Evolutionary conservation across 2,113 vertebrate species (phyloP).

Genomic region (Myotis brandtii): DNA sequence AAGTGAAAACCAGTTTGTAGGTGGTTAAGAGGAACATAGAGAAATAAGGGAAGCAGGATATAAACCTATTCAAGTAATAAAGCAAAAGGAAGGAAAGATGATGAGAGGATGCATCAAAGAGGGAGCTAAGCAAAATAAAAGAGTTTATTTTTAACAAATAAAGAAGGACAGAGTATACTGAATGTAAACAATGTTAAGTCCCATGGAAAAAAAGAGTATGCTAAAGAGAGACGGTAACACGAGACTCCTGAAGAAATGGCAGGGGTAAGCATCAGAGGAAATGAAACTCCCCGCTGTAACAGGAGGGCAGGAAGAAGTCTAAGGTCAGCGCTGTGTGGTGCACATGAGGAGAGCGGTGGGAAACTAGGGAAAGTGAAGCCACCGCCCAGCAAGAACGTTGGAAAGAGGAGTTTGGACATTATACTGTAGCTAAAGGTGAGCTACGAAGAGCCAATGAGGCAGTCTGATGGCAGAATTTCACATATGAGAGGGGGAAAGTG

Average conservation of each 20-base stretch:
- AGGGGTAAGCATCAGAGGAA: background rate
- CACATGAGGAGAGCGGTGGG: background rate
- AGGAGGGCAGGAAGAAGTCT: background rate
- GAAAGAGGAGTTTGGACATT: background rate
- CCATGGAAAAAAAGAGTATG: background rate
- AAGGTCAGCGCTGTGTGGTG: background rate
- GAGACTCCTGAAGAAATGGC: background rate
- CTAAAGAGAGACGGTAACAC: background rate
- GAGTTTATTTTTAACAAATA: constrained; percentile 22
- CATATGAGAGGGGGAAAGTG: background rate
- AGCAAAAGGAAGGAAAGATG: background rate
- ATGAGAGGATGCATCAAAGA: background rate
- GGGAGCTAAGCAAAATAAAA: background rate
- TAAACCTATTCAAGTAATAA: background rate
- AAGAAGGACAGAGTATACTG: background rate
- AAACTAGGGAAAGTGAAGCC: background rate
- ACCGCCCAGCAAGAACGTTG: background rate
- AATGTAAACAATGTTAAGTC: background rate
- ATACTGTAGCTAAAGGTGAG: background rate
- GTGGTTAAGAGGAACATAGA: background rate
- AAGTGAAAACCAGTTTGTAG: constrained; percentile 36
- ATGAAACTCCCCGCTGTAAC: background rate
- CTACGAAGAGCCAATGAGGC: background rate
- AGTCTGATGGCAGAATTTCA: background rate
- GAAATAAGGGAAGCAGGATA: background rate